Base-by-base conservation (phyloP, 2,888 invertebrate species). In the Heliconius hortense region DNA sequence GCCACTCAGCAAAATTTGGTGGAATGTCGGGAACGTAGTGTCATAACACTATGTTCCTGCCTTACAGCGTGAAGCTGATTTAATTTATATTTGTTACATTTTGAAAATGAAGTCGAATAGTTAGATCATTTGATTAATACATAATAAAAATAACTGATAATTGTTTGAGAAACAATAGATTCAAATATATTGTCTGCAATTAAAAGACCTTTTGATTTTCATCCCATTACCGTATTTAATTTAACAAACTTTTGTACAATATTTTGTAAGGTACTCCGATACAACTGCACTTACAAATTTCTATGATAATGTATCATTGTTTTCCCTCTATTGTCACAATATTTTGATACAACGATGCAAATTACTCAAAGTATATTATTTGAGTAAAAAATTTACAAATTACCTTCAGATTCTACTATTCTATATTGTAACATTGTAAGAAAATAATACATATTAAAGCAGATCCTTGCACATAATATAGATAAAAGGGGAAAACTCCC, bases 141-240 rank as follows among this genome's bases (percentile, higher is more conserved):
- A 15, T 48, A 48, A 48, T 48, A 62, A 28, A 28, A 28, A 62
- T 21, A 62, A 10, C n/a, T 10, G n/a, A 21, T 63, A 63, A 63
- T 63, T 63, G 63, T 63, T 63, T n/a, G 31, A 63, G 63, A 35
- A 31, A 31, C 63, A 63, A 63, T 63, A 10, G 13, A 63, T 31
- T 63, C 31, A 21, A 31, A 35, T 63, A 63, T 31, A 63, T 31
- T 63, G 31, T 63, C 21, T 31, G 11, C 21, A 31, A 21, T 21
- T 48, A 63, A 31, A 62, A 63, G n/a, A 10, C 62, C 1, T 10
- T 8, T 63, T 35, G 31, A 63, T 31, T 31, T 35, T 21, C 63
- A 63, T 63, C 31, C 63, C 8, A 62, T 62, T 62, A 28, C 7
- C 28, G 28, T 28, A 28, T 62, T 28, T 15, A 62, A 21, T 63